Conservation (phyloP, 2,113 vertebrate genomes). For the Pangasianodon gigas region DNA sequence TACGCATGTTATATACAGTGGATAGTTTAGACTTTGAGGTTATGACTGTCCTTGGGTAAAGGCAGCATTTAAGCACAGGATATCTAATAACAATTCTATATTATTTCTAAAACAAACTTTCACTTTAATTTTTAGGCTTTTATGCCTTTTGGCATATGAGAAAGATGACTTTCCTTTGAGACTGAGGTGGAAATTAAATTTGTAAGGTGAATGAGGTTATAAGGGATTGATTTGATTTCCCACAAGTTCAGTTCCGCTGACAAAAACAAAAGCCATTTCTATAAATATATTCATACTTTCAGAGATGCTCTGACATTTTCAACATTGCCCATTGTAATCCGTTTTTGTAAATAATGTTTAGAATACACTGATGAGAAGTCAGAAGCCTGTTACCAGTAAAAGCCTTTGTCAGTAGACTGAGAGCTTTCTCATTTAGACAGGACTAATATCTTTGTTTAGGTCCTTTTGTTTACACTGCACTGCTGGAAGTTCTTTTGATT, state of each 20-base stretch:
- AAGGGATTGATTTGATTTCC: conserved; percentile 55
- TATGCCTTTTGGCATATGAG: conserved; percentile 54
- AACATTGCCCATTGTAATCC: neutral
- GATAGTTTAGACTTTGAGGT: neutral
- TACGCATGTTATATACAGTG: neutral
- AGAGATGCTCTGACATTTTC: neutral
- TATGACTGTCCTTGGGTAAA: conserved; percentile 22
- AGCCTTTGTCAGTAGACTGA: neutral
- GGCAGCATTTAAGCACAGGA: conserved; percentile 51
- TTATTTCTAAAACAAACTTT: conserved; percentile 39
- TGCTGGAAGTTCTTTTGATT: conserved; percentile 36
- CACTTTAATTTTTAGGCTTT: conserved; percentile 44
- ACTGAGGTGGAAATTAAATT: conserved; percentile 50
- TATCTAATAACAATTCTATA: conserved; percentile 50
- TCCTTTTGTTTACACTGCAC: neutral
- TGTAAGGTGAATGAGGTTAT: conserved; percentile 46
- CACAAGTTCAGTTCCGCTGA: conserved; percentile 45
- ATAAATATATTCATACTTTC: conserved; percentile 54
- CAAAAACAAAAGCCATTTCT: conserved; percentile 49
- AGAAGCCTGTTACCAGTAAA: neutral
- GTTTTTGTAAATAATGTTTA: neutral
- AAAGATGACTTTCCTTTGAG: conserved; percentile 40
- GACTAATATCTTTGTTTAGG: conserved; percentile 30
- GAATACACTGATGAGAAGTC: neutral
- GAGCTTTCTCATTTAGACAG: conserved; percentile 9